Base-by-base conservation (phyloP, 2,888 invertebrate genomes). In the Dermolepida albohirtum region DNA sequence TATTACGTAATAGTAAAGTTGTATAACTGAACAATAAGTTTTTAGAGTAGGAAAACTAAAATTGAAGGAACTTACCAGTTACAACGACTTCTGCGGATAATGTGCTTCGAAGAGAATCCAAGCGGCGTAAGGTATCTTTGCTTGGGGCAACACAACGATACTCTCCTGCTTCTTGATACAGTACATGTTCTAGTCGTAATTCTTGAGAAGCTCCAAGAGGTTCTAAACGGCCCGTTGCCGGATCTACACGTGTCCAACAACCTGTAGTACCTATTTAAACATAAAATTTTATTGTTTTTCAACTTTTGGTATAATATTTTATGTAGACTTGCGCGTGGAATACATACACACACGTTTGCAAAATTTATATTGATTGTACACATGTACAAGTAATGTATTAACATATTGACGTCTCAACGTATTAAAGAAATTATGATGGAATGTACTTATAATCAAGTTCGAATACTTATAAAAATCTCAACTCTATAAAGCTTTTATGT, bases 161-260 rank as follows among this genome's bases (percentile, higher is more conserved):
- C 76, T 90, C 90, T 14, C 92, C 92, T 34, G 90, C 91, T 78
- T 92, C 92, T 80, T 92, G 92, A 80, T 92, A 92, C 68, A 92
- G 85, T 67, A 92, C 90, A 74, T 90, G 89, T 76, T 90, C 90
- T 41, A 92, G 82, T 40, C 88, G 86, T 71, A 92, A 86, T 72
- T 89, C 88, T 72, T 87, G 84, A 27, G 88, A 88, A 39, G 88
- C 86, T 50, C 87, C 87, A 69, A 87, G 79, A 12, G 87, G 87
- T 70, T 86, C 86, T 65, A 87, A 77, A 49, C 85, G 82, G 40
- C 86, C 86, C 57, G 85, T 86, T 55, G 86, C 85, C 55, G 86
- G 82, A 75, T 87, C 88, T 34, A 86, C 82, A 57, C 85, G 78
- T 14, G 88, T 87, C 90, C 90, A 90, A 77, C 90, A 90, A 40